Conservation (phyloP, 2,888 invertebrate genomes). For the Dicycla oo region DNA sequence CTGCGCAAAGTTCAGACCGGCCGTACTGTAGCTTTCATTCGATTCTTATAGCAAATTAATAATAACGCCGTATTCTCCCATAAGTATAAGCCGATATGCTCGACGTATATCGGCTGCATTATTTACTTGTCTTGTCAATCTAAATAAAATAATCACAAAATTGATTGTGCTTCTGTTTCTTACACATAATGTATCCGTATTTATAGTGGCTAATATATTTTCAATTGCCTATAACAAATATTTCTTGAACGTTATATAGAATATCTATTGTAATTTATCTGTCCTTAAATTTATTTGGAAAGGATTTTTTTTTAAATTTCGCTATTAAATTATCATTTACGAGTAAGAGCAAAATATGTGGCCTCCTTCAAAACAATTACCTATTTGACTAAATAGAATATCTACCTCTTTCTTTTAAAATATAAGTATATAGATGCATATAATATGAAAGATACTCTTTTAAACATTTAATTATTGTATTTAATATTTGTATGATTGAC, state of each 20-base stretch:
- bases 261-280: neutral
- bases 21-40: neutral
- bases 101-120: conserved; percentile 39
- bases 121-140: conserved; percentile 17
- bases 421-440: conserved; percentile 29
- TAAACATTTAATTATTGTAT: conserved; percentile 37
- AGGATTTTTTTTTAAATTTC: neutral
- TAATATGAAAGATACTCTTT: conserved; percentile 32
- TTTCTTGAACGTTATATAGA: neutral
- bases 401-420: conserved; percentile 27
- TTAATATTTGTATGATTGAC: conserved; percentile 28
- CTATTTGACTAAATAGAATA: conserved; percentile 18
- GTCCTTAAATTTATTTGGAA: conserved; percentile 2
- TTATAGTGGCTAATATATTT: conserved; percentile 20
- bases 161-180: conserved; percentile 40
- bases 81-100: no score
- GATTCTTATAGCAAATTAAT: neutral
- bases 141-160: conserved; percentile 52
- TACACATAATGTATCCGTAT: conserved; percentile 15
- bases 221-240: neutral
- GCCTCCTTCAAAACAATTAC: conserved; percentile 11
- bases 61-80: conserved; percentile 3
- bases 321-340: conserved; percentile 5
- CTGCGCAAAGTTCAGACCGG: neutral
- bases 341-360: conserved; percentile 23